Evolutionary conservation across 1,140 invertebrate species (phyloP).

Genomic region (Drosophila arawakana): DNA sequence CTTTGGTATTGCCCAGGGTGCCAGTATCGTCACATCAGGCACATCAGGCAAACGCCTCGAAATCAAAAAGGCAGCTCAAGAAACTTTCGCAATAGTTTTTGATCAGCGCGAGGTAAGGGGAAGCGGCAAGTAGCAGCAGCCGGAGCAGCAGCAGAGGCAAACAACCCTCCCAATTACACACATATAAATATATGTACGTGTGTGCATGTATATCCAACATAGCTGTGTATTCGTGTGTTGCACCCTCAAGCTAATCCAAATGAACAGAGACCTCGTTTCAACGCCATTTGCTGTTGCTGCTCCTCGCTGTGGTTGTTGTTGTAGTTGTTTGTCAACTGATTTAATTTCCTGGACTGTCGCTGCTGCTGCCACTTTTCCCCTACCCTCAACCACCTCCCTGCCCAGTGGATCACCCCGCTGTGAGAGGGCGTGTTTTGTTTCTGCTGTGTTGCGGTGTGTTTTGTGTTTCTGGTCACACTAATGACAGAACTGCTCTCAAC

Average conservation of each 20-base stretch:
- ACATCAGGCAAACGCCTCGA: conserved; percentile 80
- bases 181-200: not conserved
- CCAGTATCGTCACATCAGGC: conserved; percentile 76
- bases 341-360: conserved; percentile 66
- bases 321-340: conserved; percentile 78
- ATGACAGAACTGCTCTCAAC: conserved; percentile 51
- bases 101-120: conserved; percentile 3
- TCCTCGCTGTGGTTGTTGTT: conserved; percentile 49
- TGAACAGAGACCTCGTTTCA: conserved; percentile 42
- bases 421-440: conserved; percentile 73
- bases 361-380: conserved; percentile 35
- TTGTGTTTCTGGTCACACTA: conserved; percentile 59
- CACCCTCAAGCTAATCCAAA: conserved; percentile 57
- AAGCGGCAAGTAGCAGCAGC: not conserved
- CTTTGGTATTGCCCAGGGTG: conserved; percentile 59
- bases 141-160: conserved; percentile 8
- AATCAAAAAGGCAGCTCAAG: conserved; percentile 81
- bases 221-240: not conserved
- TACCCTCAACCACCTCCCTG: not conserved
- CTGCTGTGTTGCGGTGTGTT: conserved; percentile 12
- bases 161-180: conserved; percentile 42
- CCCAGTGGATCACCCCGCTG: conserved; percentile 53
- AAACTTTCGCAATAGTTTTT: conserved; percentile 49
- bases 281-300: conserved; percentile 41
- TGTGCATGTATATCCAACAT: not conserved